Evolutionary conservation across 2,888 invertebrate species (phyloP), one percentile per base, ranked within the genome.

Genomic region (Steinernema scapterisci): DNA sequence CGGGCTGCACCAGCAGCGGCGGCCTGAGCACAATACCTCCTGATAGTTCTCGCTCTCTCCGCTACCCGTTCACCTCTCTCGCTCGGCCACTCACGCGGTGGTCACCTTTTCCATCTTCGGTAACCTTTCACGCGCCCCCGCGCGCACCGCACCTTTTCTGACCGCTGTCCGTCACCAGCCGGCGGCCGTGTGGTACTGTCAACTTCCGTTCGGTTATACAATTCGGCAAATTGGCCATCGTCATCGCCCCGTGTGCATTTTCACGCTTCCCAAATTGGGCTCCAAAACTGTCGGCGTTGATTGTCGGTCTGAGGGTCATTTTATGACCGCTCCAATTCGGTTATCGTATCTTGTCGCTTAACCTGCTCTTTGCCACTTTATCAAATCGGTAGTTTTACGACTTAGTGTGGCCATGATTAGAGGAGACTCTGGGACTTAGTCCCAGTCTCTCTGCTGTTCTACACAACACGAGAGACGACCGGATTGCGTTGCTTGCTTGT

Each of bases 121-220:
- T 21, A 19, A 52, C 52, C 52, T 52, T 52, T 52, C 52, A 11
- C 23, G 19, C 52, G 21, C 21, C 21, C 21, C 23, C 21, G 19
- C 54, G 54, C 51, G 51, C 51, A 51, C 51, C 9, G 9, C 45
- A 11, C 16, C 45, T 7, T 16, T 44, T 7, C 16, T 48, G 48
- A 48, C 48, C 48, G 48, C 48, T 48, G 48, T 63, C 63, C 63
- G 63, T 31, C 31, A 31, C 31, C 63, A 31, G 63, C 31, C 63
- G 63, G 16, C 63, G 27, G 1, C 63, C 23, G 11, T 13, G 54
- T 27, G 63, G 9, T 63, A 63, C 63, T 63, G 63, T 63, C 63
- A 63, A 63, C 63, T 63, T 63, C 63, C 63, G 63, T 63, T 63
- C 63, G 63, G 31, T 63, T 63, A 63, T 63, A 63, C 63, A 63